Conservation (phyloP, 2,888 invertebrate species). For the Ochropleura plecta region DNA sequence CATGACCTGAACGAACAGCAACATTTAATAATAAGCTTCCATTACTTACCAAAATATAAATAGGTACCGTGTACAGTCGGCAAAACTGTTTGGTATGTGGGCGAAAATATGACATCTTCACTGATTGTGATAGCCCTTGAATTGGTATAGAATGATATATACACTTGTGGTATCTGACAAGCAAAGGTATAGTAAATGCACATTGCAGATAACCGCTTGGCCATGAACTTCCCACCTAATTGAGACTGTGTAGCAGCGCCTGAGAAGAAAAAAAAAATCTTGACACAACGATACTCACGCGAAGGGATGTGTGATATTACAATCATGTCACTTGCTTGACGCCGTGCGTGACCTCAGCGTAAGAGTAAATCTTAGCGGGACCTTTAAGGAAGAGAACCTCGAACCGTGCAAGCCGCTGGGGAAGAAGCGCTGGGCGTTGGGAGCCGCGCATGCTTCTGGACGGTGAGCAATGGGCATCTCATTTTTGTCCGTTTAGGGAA, state of each 20-base stretch:
- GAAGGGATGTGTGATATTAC: background rate
- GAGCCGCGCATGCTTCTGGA: too few species aligned
- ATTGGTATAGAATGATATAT: background rate
- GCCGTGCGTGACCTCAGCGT: background rate
- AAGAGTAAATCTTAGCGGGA: background rate
- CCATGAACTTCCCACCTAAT: background rate
- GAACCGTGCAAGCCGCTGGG: too few species aligned
- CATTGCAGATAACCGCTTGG: background rate
- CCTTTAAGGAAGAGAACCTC: too few species aligned
- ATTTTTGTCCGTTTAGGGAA: too few species aligned
- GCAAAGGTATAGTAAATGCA: background rate
- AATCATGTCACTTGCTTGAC: background rate
- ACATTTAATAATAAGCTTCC: constrained; percentile 52
- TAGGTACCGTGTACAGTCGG: constrained; percentile 25
- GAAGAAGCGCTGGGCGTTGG: too few species aligned
- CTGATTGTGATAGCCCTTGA: background rate
- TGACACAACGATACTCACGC: too few species aligned
- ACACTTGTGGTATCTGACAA: background rate
- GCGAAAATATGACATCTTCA: background rate
- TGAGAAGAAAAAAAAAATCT: too few species aligned
- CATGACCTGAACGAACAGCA: constrained; percentile 41
- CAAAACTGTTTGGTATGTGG: constrained; percentile 2
- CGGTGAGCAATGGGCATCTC: too few species aligned
- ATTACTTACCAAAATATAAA: constrained; percentile 53
- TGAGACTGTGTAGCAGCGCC: background rate